Base-by-base conservation (phyloP, 2,888 invertebrate genomes). In the Corbicula japonica region DNA sequence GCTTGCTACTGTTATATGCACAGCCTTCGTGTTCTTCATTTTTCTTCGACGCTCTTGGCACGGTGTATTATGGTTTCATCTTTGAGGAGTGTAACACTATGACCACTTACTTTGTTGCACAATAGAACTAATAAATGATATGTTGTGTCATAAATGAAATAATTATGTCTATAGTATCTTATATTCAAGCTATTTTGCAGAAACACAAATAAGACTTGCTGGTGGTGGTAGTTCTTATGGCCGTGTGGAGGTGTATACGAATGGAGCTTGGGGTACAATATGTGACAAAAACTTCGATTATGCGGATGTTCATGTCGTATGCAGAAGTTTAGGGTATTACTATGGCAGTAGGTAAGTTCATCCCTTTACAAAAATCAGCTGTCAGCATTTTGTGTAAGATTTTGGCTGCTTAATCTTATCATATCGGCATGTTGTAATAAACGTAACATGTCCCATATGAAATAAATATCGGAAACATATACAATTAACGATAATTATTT, bases 191-290 rank as follows among this genome's bases (percentile, higher is more conserved):
- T 10, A 48, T 60, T 60, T 38, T 35, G 8, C 44, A 61, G 62
- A 44, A 2, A 48, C 46, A 8, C 46, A 63, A 5, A 60, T 82
- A 6, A 68, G 82, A 34, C 70, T 82, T 18, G 72, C 76, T 46
- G 78, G 77, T 1, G 35, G 38, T 10, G 44, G 52, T 26, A 15
- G 26, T 8, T 63, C 63, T 26, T n/a, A n/a, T 5, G 80, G 80
- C 2, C 52, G 73, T 2, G 69, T 82, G 5, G 78, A 78, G 30
- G 71, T 82, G 4, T 48, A 63, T 48, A 50, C 75, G 34, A 56
- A 65, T 23, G 72, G 72, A 8, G 52, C 48, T 30, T 82, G 82
- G 82, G 78, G 78, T 5, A 78, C 78, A n/a, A 54, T 82, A 3
- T 82, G 82, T 76, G 78, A 76, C 26, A 71, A 71, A 38, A 60